Percentiles rank a stretch among this genome's conserved stretches.
Conservation (phyloP, 2,113 vertebrate genomes). For the Tricholaema leucomelas region DNA sequence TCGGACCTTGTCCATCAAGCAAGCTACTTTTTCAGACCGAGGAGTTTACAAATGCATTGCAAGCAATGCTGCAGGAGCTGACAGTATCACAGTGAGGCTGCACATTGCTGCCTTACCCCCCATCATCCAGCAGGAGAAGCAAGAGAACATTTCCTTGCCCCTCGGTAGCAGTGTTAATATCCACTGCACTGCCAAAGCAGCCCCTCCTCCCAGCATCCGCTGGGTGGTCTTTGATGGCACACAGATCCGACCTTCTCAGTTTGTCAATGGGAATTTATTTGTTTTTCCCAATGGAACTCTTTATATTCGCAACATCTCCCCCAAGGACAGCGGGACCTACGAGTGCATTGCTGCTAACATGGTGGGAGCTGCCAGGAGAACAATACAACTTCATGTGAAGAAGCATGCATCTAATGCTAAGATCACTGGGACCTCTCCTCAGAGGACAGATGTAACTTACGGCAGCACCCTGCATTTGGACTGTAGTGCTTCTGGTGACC, state of each 20-base stretch:
- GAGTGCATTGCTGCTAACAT: slow-evolving; percentile 84
- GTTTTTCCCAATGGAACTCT: slow-evolving; percentile 93
- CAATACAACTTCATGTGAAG: slow-evolving; percentile 71
- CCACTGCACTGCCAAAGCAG: slow-evolving; percentile 84
- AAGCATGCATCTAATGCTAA: slow-evolving; percentile 76
- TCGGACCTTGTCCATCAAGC: slow-evolving; percentile 80
- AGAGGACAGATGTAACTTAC: slow-evolving; percentile 81
- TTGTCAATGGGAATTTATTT: slow-evolving; percentile 76
- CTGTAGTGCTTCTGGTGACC: slow-evolving; percentile 87
- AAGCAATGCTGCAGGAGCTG: slow-evolving; percentile 84
- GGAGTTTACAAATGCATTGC: slow-evolving; percentile 88
- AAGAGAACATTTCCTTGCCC: slow-evolving; percentile 79
- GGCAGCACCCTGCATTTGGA: slow-evolving; percentile 81
- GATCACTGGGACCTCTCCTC: slow-evolving; percentile 81
- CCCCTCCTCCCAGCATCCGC: slow-evolving; percentile 77
- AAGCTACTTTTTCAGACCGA: slow-evolving; percentile 76
- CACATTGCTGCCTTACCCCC: slow-evolving; percentile 81
- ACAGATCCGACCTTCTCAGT: slow-evolving; percentile 82
- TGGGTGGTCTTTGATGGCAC: slow-evolving; percentile 84
- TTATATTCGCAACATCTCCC: slow-evolving; percentile 72
- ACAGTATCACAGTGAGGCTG: slow-evolving; percentile 82
- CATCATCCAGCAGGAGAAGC: slow-evolving; percentile 78
- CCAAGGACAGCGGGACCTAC: slow-evolving; percentile 80
- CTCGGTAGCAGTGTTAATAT: slow-evolving; percentile 78
- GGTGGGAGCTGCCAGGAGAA: slow-evolving; percentile 80